Evolutionary conservation across 1,140 invertebrate genomes (phyloP), one percentile per base, ranked within the genome.

Genomic region (Solen grandis): DNA sequence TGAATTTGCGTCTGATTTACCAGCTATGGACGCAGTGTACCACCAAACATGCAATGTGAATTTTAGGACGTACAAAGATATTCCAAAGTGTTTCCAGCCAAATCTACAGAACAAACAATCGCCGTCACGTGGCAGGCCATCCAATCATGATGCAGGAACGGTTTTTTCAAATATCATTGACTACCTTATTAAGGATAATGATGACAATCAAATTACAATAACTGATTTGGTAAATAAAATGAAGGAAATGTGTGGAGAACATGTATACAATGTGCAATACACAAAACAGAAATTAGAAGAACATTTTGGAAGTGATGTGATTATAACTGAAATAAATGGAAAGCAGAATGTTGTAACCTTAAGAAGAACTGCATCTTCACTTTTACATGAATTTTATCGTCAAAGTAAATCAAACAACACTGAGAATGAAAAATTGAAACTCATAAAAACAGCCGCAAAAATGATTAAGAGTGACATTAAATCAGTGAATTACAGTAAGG

Each of bases 161-260:
- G 79, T 63, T 16, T 85, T 85, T 62, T 25, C 46, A 66, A 35
- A 73, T 31, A 52, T 74, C 1, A 70, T 33, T 16, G 27, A 55
- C 41, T 79, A 65, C 16, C n/a, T n/a, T n/a, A n/a, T 69, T 60
- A 19, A 66, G 54, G 52, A 79, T 70, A 78, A 78, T 81, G 82
- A 77, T 31, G 66, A 84, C 33, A 82, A 84, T 46, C 73, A 81
- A 68, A 29, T 78, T 33, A 84, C 84, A 68, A 63, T 85, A 27
- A 33, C 5, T 54, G 22, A 84, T 41, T 57, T 85, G 22, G 50
- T 76, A n/a, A 33, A 84, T 10, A 52, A 38, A 50, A 84, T 84
- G 85, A 16, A 36, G 33, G n/a, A 57, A 5, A 27, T 52, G 38
- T 60, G 59, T 35, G 70, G 69, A 46, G 68, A 78, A 19, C 74